These are phyloP conservation scores for Coecobrya sp. DNA, from an alignment of 2,888 invertebrate genomes.

Conservation along the genomic window DNA sequence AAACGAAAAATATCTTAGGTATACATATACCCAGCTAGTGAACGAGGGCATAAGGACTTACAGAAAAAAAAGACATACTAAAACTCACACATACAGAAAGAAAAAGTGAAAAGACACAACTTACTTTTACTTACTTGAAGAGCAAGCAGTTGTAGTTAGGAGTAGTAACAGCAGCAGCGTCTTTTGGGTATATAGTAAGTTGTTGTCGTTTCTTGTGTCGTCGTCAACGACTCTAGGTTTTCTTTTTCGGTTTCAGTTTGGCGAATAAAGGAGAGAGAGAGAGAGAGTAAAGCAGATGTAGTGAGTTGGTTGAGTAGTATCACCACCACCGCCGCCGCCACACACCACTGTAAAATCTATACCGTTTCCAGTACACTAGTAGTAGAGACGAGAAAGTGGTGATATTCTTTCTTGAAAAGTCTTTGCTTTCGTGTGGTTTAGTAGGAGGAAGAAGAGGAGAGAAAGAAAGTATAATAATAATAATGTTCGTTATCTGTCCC, in stretches of 20 bases:
- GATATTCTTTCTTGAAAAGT: slow-evolving; percentile 51
- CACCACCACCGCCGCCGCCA: slow-evolving; percentile 49
- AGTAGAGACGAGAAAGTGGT: neutral
- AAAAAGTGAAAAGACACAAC: slow-evolving; percentile 71
- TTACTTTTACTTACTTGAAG: slow-evolving; percentile 49
- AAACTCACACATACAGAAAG: slow-evolving; percentile 39
- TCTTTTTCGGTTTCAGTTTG: slow-evolving; percentile 46
- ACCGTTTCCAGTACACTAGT: neutral
- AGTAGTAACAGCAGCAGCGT: neutral
- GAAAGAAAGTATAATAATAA: slow-evolving; percentile 28
- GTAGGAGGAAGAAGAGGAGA: neutral
- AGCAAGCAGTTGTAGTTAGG: slow-evolving; percentile 29
- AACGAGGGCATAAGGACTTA: neutral
- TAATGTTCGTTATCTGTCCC: slow-evolving; percentile 69
- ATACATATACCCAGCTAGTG: neutral
- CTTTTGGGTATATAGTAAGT: slow-evolving; percentile 16
- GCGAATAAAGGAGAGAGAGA: slow-evolving; percentile 52
- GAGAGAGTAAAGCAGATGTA: slow-evolving; percentile 64
- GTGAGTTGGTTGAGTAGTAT: slow-evolving; percentile 41
- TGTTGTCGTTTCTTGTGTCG: slow-evolving; percentile 64
- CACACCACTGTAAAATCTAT: slow-evolving; percentile 52
- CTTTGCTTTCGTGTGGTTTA: slow-evolving; percentile 68
- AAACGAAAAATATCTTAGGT: neutral
- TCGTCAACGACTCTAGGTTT: slow-evolving; percentile 32
- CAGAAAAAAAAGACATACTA: slow-evolving; percentile 47